These are phyloP conservation scores for Stylophora pistillata DNA, from an alignment of 64 coral and sea anemone genomes.

Conservation along the genomic window DNA sequence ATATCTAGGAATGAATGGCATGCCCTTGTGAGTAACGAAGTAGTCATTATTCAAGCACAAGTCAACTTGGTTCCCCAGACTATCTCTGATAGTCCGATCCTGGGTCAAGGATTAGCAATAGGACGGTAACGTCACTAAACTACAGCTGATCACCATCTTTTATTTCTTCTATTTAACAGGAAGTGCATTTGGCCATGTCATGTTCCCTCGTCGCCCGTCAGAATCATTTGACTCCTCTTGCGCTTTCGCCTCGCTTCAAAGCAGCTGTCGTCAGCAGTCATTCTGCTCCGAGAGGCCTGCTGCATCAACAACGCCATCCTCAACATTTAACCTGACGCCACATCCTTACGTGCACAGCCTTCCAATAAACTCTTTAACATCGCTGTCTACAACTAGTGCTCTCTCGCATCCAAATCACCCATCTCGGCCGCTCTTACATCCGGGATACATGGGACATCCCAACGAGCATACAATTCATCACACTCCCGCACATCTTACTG, in stretches of 20 bases:
- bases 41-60: too few relatives aligned
- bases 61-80: too few relatives aligned
- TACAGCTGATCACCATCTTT: background rate
- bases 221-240: constrained; percentile 38
- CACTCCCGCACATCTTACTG: constrained; percentile 42
- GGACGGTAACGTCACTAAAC: background rate
- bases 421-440: constrained; percentile 51
- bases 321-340: constrained; percentile 24
- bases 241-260: constrained; percentile 25
- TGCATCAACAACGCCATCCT: constrained; percentile 16
- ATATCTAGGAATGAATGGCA: too few relatives aligned
- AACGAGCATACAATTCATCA: constrained; percentile 74
- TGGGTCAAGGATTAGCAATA: background rate
- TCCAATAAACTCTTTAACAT: constrained; percentile 29
- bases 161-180: constrained; percentile 27
- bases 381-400: constrained; percentile 41
- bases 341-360: constrained; percentile 56
- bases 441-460: constrained; percentile 57
- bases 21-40: too few relatives aligned
- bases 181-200: constrained; percentile 51
- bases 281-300: constrained; percentile 33
- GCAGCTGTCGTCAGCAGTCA: constrained; percentile 37
- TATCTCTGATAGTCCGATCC: too few relatives aligned
- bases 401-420: constrained; percentile 44
- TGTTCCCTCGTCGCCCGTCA: constrained; percentile 47